Base-by-base conservation (phyloP, 1,140 invertebrate species). In the honey bee (Apis mellifera) region DNA sequence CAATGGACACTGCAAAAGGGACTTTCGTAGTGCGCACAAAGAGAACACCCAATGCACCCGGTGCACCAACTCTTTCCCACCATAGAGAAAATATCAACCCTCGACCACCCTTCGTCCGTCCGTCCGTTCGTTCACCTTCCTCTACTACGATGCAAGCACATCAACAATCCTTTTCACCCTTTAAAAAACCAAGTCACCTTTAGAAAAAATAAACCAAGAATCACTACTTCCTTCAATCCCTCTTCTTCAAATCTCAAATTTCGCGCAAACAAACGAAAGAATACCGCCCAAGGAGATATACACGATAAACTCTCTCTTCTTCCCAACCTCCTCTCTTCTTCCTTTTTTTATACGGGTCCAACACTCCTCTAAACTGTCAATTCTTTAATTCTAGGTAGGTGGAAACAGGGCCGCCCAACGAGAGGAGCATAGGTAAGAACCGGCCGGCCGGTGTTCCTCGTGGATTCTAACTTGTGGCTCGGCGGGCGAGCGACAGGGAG, bases 381-480 rank as follows among this genome's bases (percentile, higher is more conserved):
- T 42, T 42, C 32, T 42, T 42, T 42, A 42, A 42, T 42, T 42
- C 4, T 42, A 42, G 32, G 3, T 42, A 42, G 0, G 7, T n/a
- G 32, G 32, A 32, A 32, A 32, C 32, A 32, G 32, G 32, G 32
- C 32, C 32, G 32, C 32, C 32, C 32, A 42, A 42, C 32, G 32
- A 42, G 32, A 42, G 32, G 32, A 42, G 32, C 32, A 42, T 42
- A 42, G 32, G 32, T 42, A 42, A 42, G 0, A 2, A 82, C 81
- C 81, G 81, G 74, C 81, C 81, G 81, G 81, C 81, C 81, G 81
- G 81, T 80, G 54, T 64, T 5, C 77, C 81, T 82, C 81, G 75
- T 82, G 81, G 81, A 82, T 78, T 57, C 75, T 50, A 77, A 78
- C 74, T 82, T 77, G 81, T 82, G 74, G 81, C 74, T 82, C 81